Base-by-base conservation (phyloP, 53 echinoderm and acorn worm genomes). In the Crossaster papposus region DNA sequence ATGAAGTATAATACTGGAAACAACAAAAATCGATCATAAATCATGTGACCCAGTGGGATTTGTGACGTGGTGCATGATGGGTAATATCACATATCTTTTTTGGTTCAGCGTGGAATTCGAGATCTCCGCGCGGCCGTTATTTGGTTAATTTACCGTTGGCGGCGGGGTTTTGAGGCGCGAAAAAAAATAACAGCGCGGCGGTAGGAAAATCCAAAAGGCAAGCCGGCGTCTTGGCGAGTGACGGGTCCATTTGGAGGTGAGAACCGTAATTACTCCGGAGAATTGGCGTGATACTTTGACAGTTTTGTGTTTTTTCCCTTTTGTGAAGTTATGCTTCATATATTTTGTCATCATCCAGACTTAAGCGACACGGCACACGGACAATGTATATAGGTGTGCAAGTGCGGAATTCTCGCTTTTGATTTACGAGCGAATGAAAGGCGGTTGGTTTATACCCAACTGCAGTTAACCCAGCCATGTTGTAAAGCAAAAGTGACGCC, bases 21-120 rank as follows among this genome's bases (percentile, higher is more conserved):
- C 2, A 30, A 18, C 14, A 30, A 72, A 51, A 71, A 51, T 72
- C 54, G 33, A 52, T 34, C 72, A 85, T 85, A 85, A 85, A 73
- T 73, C 73, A 85, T 85, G 51, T 23, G 52, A 71, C 85, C 85
- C 73, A 15, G 65, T 85, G 85, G 85, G 85, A 73, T 54, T 71
- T 36, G 24, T 52, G 2, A 30, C 33, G 52, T 15, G 73, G 72
- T 85, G 71, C 72, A 72, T 20, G 31, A 72, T 54, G 54, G 85
- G 73, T 85, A 54, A 52, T 4, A 0, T 26, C 22, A 85, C n/a
- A 53, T 33, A 53, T 72, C 72, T 32, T 58, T 58, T 58, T 2
- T 58, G 53, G 53, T n/a, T n/a, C n/a, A n/a, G 34, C 34, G 85
- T 15, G 23, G 14, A 70, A 72, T 72, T 9, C 51, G 54, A 23